phyloP scores from a whole-genome alignment of 2,113 vertebrate genomes.

The Microtus oregoni region DNA sequence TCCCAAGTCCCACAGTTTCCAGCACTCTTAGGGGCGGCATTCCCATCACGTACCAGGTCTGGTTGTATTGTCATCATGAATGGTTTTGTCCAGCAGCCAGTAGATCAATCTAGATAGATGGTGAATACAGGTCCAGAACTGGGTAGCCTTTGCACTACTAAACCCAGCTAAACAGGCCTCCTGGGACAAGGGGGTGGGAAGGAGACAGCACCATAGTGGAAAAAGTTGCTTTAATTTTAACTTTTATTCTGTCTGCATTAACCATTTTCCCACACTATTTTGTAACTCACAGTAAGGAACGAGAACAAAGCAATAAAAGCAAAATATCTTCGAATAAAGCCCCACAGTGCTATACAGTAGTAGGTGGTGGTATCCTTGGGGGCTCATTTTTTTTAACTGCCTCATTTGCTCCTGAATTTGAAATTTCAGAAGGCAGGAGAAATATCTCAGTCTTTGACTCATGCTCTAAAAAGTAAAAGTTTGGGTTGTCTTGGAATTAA shows the following conservation, averaged over 20 bases:
- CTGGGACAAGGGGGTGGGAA: slow-evolving; percentile 70
- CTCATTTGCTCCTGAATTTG: slow-evolving; percentile 68
- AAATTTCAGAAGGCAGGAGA: slow-evolving; percentile 64
- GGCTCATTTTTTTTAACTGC: slow-evolving; percentile 45
- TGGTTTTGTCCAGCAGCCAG: slow-evolving; percentile 11
- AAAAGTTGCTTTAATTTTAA: slow-evolving; percentile 84
- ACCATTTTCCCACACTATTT: slow-evolving; percentile 79
- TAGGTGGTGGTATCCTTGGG: neutral
- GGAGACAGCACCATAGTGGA: slow-evolving; percentile 70
- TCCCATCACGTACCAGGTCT: neutral
- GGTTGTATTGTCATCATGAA: neutral
- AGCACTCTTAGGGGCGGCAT: neutral
- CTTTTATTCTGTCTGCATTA: slow-evolving; percentile 73
- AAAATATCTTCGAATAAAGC: slow-evolving; percentile 70
- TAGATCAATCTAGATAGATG: slow-evolving; percentile 45
- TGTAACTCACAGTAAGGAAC: slow-evolving; percentile 65
- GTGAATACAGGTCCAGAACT: slow-evolving; percentile 20
- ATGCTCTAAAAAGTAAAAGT: slow-evolving; percentile 14
- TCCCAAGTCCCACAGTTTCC: neutral
- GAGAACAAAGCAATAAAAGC: slow-evolving; percentile 74
- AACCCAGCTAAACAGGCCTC: slow-evolving; percentile 61
- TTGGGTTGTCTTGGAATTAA: slow-evolving; percentile 27
- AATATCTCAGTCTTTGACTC: slow-evolving; percentile 41
- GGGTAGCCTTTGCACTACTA: slow-evolving; percentile 70
- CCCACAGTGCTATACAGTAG: neutral